Base-by-base conservation (phyloP, 2,888 invertebrate species). In the Noctua janthina region DNA sequence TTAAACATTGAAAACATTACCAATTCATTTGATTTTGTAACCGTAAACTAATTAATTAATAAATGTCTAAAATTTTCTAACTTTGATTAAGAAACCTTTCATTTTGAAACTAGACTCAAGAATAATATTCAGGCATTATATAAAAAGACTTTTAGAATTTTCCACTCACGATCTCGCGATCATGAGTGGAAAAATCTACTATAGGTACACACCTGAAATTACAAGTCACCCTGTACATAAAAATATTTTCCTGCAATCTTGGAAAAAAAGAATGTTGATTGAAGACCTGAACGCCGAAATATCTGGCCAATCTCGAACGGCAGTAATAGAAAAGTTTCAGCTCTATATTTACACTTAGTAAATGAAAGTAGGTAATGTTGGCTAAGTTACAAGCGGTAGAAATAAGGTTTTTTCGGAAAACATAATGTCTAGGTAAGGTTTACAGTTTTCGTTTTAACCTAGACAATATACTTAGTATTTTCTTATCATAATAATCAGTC, bases 311-410 rank as follows among this genome's bases (percentile, higher is more conserved):
- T 93, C 90, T 92, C 92, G 93, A 94, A 94, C 91, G 93, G 91
- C 89, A 91, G 93, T 94, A 94, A 95, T 94, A 93, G 93, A 93
- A 94, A 94, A 93, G 92, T 93, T 93, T 92, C 91, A 89, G 91
- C 88, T 88, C 89, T 91, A 92, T 94, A 93, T 95, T 95, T 94
- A 93, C 94, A 88, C 82, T 94, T 92, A 92, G 91, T 92, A 94
- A 94, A 95, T 94, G 93, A 94, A 94, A 94, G 91, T 92, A 90
- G 88, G 88, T 87, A 83, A 62, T 67, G 76, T 20, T 85, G 87
- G 82, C 15, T 39, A 62, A 75, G 74, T 23, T 17, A 51, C 1
- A 76, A 79, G 80, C 62, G 67, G 35, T 17, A 64, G 20, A 64
- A 59, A 69, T 3, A 39, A 1, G 20, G 4, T 4, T 5, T 62